Evolutionary conservation across 2,888 invertebrate genomes (phyloP), one percentile per base, ranked within the genome.

Genomic region (Criorhina ranunculi): DNA sequence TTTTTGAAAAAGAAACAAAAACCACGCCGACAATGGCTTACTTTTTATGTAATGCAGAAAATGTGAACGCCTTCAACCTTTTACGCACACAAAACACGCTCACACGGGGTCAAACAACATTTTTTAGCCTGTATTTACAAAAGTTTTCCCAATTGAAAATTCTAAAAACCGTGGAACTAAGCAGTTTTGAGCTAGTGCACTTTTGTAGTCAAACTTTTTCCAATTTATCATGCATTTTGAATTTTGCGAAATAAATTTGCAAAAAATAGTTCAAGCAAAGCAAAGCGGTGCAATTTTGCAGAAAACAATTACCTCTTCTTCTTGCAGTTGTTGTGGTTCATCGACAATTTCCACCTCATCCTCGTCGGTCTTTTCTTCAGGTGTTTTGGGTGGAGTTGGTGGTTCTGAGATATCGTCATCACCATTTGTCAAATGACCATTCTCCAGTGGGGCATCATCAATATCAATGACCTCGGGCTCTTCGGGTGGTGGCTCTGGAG

Each of bases 11-110:
- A 88, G 88, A 87, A 88, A 87, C 24, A 24, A 79, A 88, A 89
- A 88, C 88, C 88, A 86, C 85, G 89, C 91, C 91, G 90, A 91
- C 91, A 91, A 91, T 91, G 89, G 90, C 90, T 91, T 90, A 91
- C 91, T 91, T 89, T 90, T 88, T 87, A 89, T 24, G 19, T 66
- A 62, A 64, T 60, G 62, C 64, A 77, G 33, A 60, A 78, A 72
- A 80, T 75, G 79, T 86, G 83, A 85, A 80, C 80, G 79, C 79
- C 80, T 85, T 85, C 75, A 70, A 85, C 70, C 79, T 53, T 42
- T 17, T 24, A 24, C 31, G 69, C 46, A 59, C 55, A 75, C 46
- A 46, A 15, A 17, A 64, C 53, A 75, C 79, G 44, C 72, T 44
- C 53, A 73, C 42, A 73, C 11, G 11, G 44, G 29, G 31, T 19